phyloP scores from a whole-genome alignment of 2,888 invertebrate species.

The Leuctra nigra region DNA sequence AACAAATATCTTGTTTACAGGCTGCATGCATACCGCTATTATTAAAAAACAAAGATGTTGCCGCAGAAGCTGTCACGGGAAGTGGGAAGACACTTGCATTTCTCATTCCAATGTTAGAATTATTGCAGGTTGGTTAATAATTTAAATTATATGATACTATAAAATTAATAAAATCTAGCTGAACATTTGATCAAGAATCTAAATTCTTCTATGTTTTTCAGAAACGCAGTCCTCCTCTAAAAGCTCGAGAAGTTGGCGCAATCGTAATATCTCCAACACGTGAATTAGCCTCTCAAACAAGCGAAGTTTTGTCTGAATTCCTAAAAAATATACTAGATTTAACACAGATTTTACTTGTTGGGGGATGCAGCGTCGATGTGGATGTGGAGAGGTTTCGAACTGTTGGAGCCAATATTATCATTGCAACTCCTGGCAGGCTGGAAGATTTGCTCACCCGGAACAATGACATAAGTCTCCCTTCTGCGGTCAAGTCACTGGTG shows the following conservation, averaged over 20 bases:
- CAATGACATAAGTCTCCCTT: slow-evolving; percentile 60
- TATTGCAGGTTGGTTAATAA: slow-evolving; percentile 38
- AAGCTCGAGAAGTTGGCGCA: slow-evolving; percentile 72
- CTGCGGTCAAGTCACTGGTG: slow-evolving; percentile 71
- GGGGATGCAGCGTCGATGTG: slow-evolving; percentile 72
- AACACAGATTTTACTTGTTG: slow-evolving; percentile 63
- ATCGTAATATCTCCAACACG: slow-evolving; percentile 92
- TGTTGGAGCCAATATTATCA: slow-evolving; percentile 74
- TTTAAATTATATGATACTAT: not conserved
- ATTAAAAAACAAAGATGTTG: slow-evolving; percentile 89
- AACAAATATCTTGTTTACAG: slow-evolving; percentile 43
- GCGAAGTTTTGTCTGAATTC: slow-evolving; percentile 52
- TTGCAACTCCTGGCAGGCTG: slow-evolving; percentile 92
- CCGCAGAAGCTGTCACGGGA: slow-evolving; percentile 97
- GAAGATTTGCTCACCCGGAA: slow-evolving; percentile 75
- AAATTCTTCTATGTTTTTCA: slow-evolving; percentile 38
- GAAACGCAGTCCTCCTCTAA: slow-evolving; percentile 55
- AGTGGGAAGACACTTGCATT: slow-evolving; percentile 98
- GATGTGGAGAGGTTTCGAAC: slow-evolving; percentile 62
- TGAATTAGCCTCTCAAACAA: slow-evolving; percentile 88
- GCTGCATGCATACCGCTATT: slow-evolving; percentile 85
- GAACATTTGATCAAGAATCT: no score
- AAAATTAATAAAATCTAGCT: no score
- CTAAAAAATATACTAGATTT: slow-evolving; percentile 42
- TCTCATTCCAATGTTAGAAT: slow-evolving; percentile 84